Evolutionary conservation across 2,113 vertebrate species (phyloP).

Genomic region (Crotalus tigris): DNA sequence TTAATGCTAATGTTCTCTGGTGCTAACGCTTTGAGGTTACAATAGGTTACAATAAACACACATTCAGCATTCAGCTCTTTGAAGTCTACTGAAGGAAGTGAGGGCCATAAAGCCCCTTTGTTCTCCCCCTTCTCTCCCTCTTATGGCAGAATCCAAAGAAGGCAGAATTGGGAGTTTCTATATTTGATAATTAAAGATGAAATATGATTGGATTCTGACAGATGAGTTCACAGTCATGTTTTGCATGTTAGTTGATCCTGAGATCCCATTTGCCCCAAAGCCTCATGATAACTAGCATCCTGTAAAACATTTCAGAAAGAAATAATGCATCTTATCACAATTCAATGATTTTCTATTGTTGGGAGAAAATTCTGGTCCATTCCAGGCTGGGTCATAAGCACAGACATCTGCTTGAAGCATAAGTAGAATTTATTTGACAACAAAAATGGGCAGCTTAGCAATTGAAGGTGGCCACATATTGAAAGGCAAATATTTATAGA

Average conservation of each 20-base stretch:
- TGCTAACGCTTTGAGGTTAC: too few species aligned
- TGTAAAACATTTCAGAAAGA: neutral
- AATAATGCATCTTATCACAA: neutral
- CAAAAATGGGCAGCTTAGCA: neutral
- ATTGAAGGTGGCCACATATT: neutral
- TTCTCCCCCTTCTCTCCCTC: too few species aligned
- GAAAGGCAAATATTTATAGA: neutral
- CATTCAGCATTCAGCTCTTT: too few species aligned
- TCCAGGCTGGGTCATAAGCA: neutral
- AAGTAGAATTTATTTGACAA: neutral
- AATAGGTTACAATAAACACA: too few species aligned
- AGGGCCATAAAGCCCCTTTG: too few species aligned
- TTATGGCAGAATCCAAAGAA: too few species aligned
- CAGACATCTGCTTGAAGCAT: neutral
- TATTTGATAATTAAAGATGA: too few species aligned
- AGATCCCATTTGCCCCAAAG: neutral
- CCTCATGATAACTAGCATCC: neutral
- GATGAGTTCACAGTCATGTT: neutral
- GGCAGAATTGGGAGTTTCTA: too few species aligned
- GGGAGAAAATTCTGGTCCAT: neutral
- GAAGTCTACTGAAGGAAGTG: too few species aligned
- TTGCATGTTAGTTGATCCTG: neutral
- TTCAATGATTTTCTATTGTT: neutral
- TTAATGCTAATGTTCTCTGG: too few species aligned
- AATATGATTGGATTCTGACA: too few species aligned